Evolutionary conservation across 2,888 invertebrate species (phyloP).

Genomic region (Dynastes grantii): DNA sequence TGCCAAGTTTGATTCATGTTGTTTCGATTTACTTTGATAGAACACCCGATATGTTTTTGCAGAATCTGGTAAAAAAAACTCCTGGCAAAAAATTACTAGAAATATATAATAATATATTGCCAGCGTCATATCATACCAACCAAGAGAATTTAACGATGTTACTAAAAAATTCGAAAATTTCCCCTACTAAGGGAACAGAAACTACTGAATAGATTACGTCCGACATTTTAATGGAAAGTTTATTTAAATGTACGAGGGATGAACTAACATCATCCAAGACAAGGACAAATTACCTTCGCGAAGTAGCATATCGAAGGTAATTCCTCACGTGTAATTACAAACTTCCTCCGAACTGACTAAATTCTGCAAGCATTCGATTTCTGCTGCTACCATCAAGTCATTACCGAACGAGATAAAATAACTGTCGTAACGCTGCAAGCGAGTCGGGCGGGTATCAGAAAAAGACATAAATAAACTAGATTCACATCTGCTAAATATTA

Average conservation of each 20-base stretch:
- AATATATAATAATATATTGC: no score
- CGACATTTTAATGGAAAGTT: not conserved
- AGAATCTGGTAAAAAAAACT: no score
- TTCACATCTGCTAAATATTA: slow-evolving; percentile 24
- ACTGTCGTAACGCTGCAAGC: not conserved
- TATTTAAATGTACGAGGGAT: not conserved
- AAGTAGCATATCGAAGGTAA: slow-evolving; percentile 1
- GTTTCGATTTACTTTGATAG: no score
- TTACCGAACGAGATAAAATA: slow-evolving; percentile 23
- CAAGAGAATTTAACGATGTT: no score
- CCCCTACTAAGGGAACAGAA: not conserved
- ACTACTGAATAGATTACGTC: not conserved
- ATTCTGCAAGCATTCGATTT: not conserved
- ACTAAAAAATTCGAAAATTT: not conserved
- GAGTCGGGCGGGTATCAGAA: not conserved
- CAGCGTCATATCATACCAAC: no score
- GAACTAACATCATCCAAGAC: slow-evolving; percentile 17
- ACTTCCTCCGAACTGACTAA: slow-evolving; percentile 11
- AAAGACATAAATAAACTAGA: not conserved
- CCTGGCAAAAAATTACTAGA: no score
- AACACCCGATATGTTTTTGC: no score
- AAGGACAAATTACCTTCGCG: slow-evolving; percentile 8
- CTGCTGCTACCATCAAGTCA: not conserved
- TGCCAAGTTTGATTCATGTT: no score
- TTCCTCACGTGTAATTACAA: slow-evolving; percentile 22